Conservation (phyloP, 1,140 invertebrate genomes). For the Pantala flavescens region DNA sequence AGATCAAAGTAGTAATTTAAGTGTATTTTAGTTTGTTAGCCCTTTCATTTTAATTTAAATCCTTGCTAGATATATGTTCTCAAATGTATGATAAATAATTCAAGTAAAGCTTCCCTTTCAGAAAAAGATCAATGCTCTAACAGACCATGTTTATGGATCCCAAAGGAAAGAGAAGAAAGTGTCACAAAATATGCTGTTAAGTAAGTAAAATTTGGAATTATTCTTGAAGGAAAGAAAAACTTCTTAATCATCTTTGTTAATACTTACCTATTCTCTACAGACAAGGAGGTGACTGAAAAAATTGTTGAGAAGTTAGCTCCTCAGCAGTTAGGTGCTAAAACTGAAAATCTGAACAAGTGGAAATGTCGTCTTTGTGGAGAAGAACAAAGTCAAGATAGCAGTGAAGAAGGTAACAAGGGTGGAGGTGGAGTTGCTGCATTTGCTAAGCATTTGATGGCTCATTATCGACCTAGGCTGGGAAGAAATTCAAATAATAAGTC, state of each 20-base stretch:
- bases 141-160: slow-evolving; percentile 9
- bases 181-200: slow-evolving; percentile 17
- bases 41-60: no score
- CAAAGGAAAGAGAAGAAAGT: slow-evolving; percentile 17
- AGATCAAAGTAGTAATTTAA: no score
- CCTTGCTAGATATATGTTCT: no score
- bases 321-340: slow-evolving; percentile 23
- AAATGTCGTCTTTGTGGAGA: slow-evolving; percentile 18
- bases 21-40: no score
- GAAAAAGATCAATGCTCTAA: background rate
- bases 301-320: slow-evolving; percentile 25
- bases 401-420: slow-evolving; percentile 18
- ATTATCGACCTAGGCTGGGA: slow-evolving; percentile 26
- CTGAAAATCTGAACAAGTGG: slow-evolving; percentile 24
- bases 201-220: slow-evolving; percentile 11
- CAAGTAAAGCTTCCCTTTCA: background rate
- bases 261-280: background rate
- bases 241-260: background rate
- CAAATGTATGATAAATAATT: no score
- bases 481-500: background rate
- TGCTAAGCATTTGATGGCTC: slow-evolving; percentile 30
- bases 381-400: slow-evolving; percentile 15
- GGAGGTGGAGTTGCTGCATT: slow-evolving; percentile 25
- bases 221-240: background rate
- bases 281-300: slow-evolving; percentile 18